Conservation (phyloP, 2,113 vertebrate genomes). For the Chionodraco myersi region DNA sequence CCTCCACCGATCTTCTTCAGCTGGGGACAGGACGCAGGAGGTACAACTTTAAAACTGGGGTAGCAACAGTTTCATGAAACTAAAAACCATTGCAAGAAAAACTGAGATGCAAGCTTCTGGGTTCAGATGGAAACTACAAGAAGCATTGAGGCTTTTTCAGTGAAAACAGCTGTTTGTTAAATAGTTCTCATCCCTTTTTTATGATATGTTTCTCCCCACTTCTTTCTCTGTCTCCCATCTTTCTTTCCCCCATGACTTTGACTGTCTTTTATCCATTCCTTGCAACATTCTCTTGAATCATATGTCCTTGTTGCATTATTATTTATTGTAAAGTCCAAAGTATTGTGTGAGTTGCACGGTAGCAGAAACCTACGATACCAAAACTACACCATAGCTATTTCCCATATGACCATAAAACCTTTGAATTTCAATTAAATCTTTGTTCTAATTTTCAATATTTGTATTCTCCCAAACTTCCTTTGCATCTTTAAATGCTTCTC, state of each 20-base stretch:
- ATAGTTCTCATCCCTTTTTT: neutral
- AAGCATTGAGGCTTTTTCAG: neutral
- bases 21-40: slow-evolving; percentile 70
- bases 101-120: neutral
- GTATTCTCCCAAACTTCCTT: neutral
- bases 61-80: neutral
- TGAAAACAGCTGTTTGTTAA: neutral
- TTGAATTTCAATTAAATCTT: no score
- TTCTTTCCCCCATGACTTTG: neutral
- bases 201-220: neutral
- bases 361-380: no score
- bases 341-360: no score
- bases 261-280: neutral
- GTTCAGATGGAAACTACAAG: neutral
- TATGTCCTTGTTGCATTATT: no score
- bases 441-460: neutral
- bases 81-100: neutral
- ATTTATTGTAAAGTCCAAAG: no score
- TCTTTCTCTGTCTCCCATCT: neutral
- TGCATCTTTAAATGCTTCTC: neutral
- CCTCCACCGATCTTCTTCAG: slow-evolving; percentile 98
- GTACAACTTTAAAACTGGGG: neutral
- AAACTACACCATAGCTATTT: no score
- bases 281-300: no score
- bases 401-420: no score